Percentiles rank a stretch among this genome's conserved stretches.
These are phyloP conservation scores for Glaucidium brasilianum DNA, from an alignment of 2,113 vertebrate species.

Conservation along the genomic window DNA sequence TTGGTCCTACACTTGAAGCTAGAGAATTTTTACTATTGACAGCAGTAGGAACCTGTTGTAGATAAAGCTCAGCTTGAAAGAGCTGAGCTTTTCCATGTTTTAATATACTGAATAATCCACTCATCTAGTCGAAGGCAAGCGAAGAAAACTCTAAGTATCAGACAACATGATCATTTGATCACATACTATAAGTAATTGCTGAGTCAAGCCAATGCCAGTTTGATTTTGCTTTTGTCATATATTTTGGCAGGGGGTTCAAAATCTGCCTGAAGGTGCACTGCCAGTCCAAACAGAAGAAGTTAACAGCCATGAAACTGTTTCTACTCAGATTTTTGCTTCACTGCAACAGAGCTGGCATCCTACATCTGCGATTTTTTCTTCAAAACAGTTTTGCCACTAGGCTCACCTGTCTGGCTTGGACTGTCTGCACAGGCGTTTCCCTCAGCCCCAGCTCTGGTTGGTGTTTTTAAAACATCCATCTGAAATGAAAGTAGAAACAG, in stretches of 20 bases:
- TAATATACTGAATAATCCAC: not conserved
- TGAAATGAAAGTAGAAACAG: slow-evolving; percentile 36
- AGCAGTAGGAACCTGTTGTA: not conserved
- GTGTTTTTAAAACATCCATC: slow-evolving; percentile 12
- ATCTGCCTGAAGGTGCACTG: not conserved
- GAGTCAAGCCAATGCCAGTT: not conserved
- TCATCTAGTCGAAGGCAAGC: not conserved
- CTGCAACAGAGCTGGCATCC: not conserved
- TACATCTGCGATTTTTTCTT: not conserved
- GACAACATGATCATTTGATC: not conserved
- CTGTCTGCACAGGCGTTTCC: not conserved
- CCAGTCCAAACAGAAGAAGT: not conserved
- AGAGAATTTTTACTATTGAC: not conserved
- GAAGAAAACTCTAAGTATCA: not conserved
- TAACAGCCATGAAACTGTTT: not conserved
- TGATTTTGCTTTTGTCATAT: not conserved
- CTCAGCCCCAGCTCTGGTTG: not conserved
- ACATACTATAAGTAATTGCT: not conserved
- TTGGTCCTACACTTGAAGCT: not conserved
- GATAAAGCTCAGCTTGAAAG: not conserved
- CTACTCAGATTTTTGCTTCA: not conserved
- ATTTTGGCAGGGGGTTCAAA: not conserved
- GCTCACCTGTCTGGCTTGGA: not conserved
- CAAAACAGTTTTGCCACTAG: slow-evolving; percentile 8
- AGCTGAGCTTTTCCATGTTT: not conserved